phyloP scores from a whole-genome alignment of 1,140 invertebrate species.

The Prorops nasuta region DNA sequence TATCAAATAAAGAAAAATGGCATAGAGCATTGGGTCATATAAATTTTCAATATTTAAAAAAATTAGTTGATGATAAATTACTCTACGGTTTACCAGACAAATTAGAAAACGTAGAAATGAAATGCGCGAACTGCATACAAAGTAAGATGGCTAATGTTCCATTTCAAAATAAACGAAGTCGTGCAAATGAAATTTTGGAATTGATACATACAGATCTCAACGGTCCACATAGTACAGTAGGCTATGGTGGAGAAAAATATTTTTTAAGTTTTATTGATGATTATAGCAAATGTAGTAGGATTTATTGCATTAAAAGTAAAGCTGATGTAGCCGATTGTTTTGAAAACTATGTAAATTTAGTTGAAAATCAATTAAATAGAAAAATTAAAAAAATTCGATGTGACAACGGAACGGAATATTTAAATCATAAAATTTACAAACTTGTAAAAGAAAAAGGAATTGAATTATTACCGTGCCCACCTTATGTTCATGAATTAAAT shows the following conservation, averaged over 20 bases:
- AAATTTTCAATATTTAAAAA: conserved; percentile 15
- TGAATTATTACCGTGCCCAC: conserved; percentile 37
- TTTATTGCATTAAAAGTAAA: conserved; percentile 41
- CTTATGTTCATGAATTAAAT: conserved; percentile 47
- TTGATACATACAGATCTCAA: conserved; percentile 44
- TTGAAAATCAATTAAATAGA: conserved; percentile 26
- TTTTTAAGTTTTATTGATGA: conserved; percentile 37
- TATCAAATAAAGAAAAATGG: conserved; percentile 16
- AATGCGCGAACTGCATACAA: conserved; percentile 28
- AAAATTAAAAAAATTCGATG: conserved; percentile 40
- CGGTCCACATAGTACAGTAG: conserved; percentile 37
- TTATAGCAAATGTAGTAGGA: conserved; percentile 38
- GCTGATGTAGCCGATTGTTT: conserved; percentile 30
- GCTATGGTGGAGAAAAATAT: conserved; percentile 32
- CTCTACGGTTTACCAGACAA: conserved; percentile 3
- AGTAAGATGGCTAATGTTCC: conserved; percentile 39
- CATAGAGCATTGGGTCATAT: conserved; percentile 14
- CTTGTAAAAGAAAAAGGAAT: conserved; percentile 31
- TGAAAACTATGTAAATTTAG: conserved; percentile 26
- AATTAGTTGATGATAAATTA: conserved; percentile 11
- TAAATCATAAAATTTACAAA: conserved; percentile 26
- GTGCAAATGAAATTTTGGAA: conserved; percentile 36
- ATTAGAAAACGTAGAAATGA: conserved; percentile 9
- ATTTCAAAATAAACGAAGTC: conserved; percentile 46
- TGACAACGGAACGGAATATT: conserved; percentile 47